phyloP scores from a whole-genome alignment of 1,140 invertebrate species.

The Meloidogyne chitwoodi region DNA sequence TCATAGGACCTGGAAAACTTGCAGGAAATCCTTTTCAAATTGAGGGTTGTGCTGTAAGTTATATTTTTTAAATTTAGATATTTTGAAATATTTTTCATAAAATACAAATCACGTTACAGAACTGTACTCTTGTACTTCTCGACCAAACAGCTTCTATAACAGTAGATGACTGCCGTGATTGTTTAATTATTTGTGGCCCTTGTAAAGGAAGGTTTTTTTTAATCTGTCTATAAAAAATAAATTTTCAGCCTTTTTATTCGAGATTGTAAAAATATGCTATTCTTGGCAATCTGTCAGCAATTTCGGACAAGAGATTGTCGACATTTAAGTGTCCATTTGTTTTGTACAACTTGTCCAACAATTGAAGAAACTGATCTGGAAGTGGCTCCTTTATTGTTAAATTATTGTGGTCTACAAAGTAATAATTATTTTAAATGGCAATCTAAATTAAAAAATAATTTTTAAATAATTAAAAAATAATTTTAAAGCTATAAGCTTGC shows the following conservation, averaged over 20 bases:
- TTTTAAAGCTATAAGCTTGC: too few relatives aligned
- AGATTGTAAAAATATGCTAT: conserved; percentile 32
- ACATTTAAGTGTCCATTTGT: conserved; percentile 27
- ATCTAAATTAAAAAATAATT: too few relatives aligned
- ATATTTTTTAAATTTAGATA: conserved; percentile 22
- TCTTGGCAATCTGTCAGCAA: conserved; percentile 44
- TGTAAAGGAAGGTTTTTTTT: conserved; percentile 36
- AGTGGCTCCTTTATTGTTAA: conserved; percentile 29
- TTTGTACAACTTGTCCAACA: conserved; percentile 42
- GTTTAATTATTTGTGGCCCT: conserved; percentile 44
- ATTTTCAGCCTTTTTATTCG: conserved; percentile 41
- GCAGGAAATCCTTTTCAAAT: conserved; percentile 41
- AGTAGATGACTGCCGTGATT: conserved; percentile 41
- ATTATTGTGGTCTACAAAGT: conserved; percentile 33
- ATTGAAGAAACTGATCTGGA: conserved; percentile 42
- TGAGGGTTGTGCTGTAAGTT: conserved; percentile 37
- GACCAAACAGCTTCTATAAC: conserved; percentile 37
- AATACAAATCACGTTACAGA: conserved; percentile 2
- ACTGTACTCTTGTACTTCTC: conserved; percentile 37
- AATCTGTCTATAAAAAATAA: neutral
- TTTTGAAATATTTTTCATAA: neutral
- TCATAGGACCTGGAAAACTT: conserved; percentile 34
- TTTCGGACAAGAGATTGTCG: conserved; percentile 43
- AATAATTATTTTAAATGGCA: neutral
- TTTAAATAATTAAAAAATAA: too few relatives aligned